Conservation (phyloP, 2,113 vertebrate species). For the Mastomys natalensis region DNA sequence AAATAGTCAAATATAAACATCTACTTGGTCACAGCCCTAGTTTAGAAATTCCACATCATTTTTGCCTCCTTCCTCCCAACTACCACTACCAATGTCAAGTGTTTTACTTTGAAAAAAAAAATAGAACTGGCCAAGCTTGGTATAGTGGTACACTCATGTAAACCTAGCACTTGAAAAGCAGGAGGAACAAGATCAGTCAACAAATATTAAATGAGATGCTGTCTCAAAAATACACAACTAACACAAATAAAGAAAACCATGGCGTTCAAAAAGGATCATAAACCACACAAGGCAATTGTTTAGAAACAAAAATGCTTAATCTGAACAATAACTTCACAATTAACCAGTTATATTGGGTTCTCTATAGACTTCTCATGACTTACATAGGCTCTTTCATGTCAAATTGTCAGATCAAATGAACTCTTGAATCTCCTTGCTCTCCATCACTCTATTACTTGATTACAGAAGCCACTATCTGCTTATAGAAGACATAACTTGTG, state of each 20-base stretch:
- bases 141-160: neutral
- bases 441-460: neutral
- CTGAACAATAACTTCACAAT: neutral
- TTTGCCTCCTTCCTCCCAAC: neutral
- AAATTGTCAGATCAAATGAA: neutral
- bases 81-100: neutral
- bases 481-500: neutral
- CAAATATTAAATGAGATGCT: neutral
- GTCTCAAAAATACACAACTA: neutral
- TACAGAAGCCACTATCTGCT: neutral
- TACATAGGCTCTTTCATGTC: neutral
- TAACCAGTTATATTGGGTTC: neutral
- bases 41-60: neutral
- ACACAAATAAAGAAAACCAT: neutral
- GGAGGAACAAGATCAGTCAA: neutral
- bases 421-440: neutral
- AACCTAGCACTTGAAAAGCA: neutral
- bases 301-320: slow-evolving; percentile 35
- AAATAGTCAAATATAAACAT: slow-evolving; percentile 31
- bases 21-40: neutral
- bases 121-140: neutral
- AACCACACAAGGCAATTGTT: slow-evolving; percentile 5
- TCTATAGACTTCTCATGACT: neutral
- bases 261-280: neutral
- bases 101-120: neutral